Percentiles rank a stretch among this genome's conserved stretches.
Conservation (phyloP, 2,797 vertebrate genomes). For the Gymnocypris eckloni region DNA sequence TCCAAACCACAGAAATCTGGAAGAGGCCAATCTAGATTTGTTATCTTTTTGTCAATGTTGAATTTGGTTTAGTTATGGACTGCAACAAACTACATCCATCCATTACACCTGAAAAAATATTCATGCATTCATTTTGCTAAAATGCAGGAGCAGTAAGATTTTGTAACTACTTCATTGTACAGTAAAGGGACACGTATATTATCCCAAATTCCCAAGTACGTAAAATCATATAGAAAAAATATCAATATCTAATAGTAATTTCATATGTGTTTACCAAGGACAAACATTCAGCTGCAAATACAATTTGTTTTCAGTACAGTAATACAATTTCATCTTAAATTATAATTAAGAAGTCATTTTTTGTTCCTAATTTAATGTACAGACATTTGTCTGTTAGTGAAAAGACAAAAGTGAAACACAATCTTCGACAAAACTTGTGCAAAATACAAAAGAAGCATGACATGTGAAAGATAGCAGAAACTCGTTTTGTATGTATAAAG, state of each 20-base stretch:
- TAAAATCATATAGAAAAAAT: slow-evolving; percentile 70
- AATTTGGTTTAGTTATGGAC: slow-evolving; percentile 64
- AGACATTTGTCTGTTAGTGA: slow-evolving; percentile 51
- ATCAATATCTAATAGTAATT: slow-evolving; percentile 66
- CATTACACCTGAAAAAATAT: slow-evolving; percentile 44
- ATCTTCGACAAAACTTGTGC: slow-evolving; percentile 61
- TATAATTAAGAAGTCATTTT: slow-evolving; percentile 39
- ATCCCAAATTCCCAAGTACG: slow-evolving; percentile 65
- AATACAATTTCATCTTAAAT: slow-evolving; percentile 53
- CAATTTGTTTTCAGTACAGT: slow-evolving; percentile 59
- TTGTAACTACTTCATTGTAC: slow-evolving; percentile 62
- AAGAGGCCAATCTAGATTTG: slow-evolving; percentile 10
- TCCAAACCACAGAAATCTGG: slow-evolving; percentile 6
- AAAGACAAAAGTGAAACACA: slow-evolving; percentile 57
- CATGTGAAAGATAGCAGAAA: neutral
- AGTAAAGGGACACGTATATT: slow-evolving; percentile 63
- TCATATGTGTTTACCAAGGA: slow-evolving; percentile 68
- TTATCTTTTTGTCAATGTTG: neutral
- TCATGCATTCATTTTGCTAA: slow-evolving; percentile 55
- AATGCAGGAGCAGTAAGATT: slow-evolving; percentile 52
- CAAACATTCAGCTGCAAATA: slow-evolving; percentile 72
- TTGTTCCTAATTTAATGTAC: slow-evolving; percentile 46
- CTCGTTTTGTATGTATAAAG: slow-evolving; percentile 1
- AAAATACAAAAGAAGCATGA: slow-evolving; percentile 63
- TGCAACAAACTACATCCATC: slow-evolving; percentile 52